These are phyloP conservation scores for Bubalus kerabau DNA, from an alignment of 2,113 vertebrate species.

Conservation along the genomic window DNA sequence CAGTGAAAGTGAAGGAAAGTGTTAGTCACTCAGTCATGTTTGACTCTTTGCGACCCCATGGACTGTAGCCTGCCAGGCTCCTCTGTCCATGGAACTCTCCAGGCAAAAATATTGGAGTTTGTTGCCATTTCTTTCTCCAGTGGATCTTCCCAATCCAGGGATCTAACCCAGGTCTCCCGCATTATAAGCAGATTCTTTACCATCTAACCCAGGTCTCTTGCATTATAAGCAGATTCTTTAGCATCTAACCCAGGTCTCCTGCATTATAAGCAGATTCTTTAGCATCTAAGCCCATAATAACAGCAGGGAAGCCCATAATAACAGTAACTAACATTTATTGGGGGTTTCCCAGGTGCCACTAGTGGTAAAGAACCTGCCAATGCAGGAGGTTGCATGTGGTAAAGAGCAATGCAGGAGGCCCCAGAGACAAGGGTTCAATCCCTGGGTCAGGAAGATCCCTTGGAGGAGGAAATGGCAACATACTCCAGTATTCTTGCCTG, in stretches of 20 bases:
- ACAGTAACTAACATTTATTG: background rate
- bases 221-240: background rate
- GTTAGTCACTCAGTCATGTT: background rate
- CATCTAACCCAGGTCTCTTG: background rate
- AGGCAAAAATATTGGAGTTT: background rate
- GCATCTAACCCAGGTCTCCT: background rate
- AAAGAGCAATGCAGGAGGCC: background rate
- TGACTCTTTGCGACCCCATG: background rate
- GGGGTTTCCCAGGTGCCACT: background rate
- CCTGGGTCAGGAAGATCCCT: background rate
- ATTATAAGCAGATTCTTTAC: no score
- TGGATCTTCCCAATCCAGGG: background rate
- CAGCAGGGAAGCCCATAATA: background rate
- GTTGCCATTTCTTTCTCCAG: background rate
- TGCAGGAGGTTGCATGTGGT: background rate
- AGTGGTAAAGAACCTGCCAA: background rate
- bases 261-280: background rate
- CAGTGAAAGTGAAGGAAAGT: background rate
- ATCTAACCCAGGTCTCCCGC: background rate
- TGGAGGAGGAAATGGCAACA: background rate
- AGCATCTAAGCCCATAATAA: background rate
- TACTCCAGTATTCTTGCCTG: background rate
- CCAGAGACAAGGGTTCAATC: background rate
- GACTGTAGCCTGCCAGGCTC: background rate
- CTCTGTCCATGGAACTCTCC: background rate